Base-by-base conservation (phyloP, 2,888 invertebrate species). In the Apotomis betuletana region DNA sequence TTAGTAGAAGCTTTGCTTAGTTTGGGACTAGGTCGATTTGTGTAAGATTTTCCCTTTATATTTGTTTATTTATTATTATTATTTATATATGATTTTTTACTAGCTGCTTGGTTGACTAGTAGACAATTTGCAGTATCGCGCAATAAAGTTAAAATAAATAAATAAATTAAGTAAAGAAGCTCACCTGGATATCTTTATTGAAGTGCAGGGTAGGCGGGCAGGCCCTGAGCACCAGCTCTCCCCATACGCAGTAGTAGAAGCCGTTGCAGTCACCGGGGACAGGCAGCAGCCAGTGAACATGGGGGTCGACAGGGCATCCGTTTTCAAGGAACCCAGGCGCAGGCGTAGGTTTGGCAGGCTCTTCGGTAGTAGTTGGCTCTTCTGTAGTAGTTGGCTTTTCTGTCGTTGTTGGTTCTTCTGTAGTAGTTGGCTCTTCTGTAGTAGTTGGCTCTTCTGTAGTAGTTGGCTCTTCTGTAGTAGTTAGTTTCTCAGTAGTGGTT, bases 281-380 rank as follows among this genome's bases (percentile, higher is more conserved):
- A 0, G 75, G 74, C 6, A 75, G 63, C 12, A 74, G 59, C 67
- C 69, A 68, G 60, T 74, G 74, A 8, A 64, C 60, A 5, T 62
- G 41, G 5, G 63, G 85, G 76, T 90, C 74, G 0, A 83, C 82
- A 1, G 92, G 92, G 76, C 91, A 92, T 3, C 91, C 91, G 71
- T 91, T 90, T 6, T 79, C 80, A 5, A 80, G 79, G 78, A 87
- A 86, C 2, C 83, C 82, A 0, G 80, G 76, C 10, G 74, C 67
- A 36, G 73, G 69, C 3, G 72, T 49, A 0, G 27, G 27, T 2
- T 27, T 27, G 27, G 27, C 27, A 27, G 63, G 63, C 41, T 41
- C 15, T 6, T 4, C 13, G 9, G 63, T 52, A 1, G 41, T 76
- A 44, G 59, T 13, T 0, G 70, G 59, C 55, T 64, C 70, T 0